Conservation (phyloP, 2,888 invertebrate genomes). For the Drosophila anomalata region DNA sequence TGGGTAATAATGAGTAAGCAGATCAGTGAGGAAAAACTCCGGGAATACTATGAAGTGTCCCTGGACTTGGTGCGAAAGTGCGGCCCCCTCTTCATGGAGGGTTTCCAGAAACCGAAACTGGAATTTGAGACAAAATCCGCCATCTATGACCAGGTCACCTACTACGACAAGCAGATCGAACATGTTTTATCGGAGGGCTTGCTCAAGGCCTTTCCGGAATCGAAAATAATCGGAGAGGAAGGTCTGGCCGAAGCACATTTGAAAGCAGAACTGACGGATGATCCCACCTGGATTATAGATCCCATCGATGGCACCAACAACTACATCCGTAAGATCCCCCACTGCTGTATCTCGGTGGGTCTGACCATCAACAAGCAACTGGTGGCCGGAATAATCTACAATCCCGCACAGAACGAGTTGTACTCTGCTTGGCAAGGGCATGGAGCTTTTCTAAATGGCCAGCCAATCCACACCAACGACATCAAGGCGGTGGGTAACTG, state of each 20-base stretch:
- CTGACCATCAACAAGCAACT: slow-evolving; percentile 86
- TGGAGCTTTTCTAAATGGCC: slow-evolving; percentile 91
- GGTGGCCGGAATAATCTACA: slow-evolving; percentile 90
- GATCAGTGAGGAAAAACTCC: slow-evolving; percentile 59
- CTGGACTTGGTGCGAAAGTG: slow-evolving; percentile 79
- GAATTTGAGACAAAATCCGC: slow-evolving; percentile 85
- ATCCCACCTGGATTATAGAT: slow-evolving; percentile 94
- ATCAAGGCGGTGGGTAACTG: slow-evolving; percentile 73
- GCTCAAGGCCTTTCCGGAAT: slow-evolving; percentile 86
- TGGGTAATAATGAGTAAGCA: slow-evolving; percentile 14
- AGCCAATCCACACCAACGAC: slow-evolving; percentile 84
- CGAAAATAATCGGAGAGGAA: slow-evolving; percentile 93
- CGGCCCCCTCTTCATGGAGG: slow-evolving; percentile 80
- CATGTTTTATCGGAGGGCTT: slow-evolving; percentile 87
- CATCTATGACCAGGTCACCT: slow-evolving; percentile 91
- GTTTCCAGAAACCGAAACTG: slow-evolving; percentile 77
- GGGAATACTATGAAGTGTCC: slow-evolving; percentile 78
- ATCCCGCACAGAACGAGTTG: slow-evolving; percentile 89
- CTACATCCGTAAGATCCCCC: slow-evolving; percentile 89
- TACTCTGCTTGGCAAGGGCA: slow-evolving; percentile 89
- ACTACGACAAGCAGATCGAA: slow-evolving; percentile 91
- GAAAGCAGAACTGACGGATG: slow-evolving; percentile 86
- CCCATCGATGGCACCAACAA: slow-evolving; percentile 95
- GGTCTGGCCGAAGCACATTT: slow-evolving; percentile 77
- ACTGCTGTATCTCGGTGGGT: slow-evolving; percentile 89